Conservation (phyloP, 1,140 invertebrate genomes). For the Pachyrhynchus sulphureomaculatus region DNA sequence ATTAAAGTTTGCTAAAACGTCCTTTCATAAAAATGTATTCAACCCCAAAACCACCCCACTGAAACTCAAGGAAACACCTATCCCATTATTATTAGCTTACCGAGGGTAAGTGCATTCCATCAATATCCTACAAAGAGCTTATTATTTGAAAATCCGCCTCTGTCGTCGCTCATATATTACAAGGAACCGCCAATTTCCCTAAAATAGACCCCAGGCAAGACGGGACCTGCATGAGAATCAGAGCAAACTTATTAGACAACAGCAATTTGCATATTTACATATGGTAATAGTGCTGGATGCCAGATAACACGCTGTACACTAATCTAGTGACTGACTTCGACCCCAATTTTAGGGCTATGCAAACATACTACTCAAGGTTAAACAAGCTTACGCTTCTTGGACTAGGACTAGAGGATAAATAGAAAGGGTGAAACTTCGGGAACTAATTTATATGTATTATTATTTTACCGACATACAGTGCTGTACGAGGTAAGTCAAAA, state of each 20-base stretch:
- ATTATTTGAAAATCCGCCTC: not conserved
- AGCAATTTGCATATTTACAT: slow-evolving; percentile 44
- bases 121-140: not conserved
- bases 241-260: slow-evolving; percentile 40
- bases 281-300: slow-evolving; percentile 35
- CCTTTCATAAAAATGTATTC: no score
- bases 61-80: no score
- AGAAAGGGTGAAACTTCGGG: not conserved
- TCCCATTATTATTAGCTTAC: not conserved
- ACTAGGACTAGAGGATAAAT: slow-evolving; percentile 9
- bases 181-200: slow-evolving; percentile 33
- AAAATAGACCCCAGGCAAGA: slow-evolving; percentile 34
- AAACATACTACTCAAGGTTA: slow-evolving; percentile 18
- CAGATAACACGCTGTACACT: slow-evolving; percentile 34
- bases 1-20: no score
- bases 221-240: slow-evolving; percentile 37
- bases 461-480: not conserved
- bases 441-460: slow-evolving; percentile 17
- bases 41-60: no score
- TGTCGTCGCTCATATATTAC: slow-evolving; percentile 22
- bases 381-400: slow-evolving; percentile 10
- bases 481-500: no score
- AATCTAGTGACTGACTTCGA: slow-evolving; percentile 30
- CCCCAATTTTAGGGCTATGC: slow-evolving; percentile 23
- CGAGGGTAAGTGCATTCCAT: not conserved